phyloP scores from a whole-genome alignment of 2,797 vertebrate species.

The Sparidentex hasta region DNA sequence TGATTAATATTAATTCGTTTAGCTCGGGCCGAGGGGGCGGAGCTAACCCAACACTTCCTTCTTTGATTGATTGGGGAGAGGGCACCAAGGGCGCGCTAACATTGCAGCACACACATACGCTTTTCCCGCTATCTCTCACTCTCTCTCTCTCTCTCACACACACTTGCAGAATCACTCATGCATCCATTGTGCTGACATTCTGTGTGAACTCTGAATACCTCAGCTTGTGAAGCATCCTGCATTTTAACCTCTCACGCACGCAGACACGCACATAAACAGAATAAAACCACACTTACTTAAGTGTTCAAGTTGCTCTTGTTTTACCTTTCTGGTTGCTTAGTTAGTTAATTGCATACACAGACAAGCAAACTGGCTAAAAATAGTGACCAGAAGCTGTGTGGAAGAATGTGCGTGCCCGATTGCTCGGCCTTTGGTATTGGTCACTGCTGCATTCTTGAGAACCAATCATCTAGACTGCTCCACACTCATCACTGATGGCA shows the following conservation, averaged over 20 bases:
- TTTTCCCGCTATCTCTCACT: not conserved
- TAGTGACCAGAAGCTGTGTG: not conserved
- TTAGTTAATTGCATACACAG: not conserved
- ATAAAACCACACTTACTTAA: not conserved
- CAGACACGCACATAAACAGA: not conserved
- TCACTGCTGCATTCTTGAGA: no score
- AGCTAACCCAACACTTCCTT: conserved; percentile 78
- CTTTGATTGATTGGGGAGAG: conserved; percentile 81
- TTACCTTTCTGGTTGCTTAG: conserved; percentile 6
- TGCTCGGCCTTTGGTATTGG: no score
- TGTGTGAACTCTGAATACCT: conserved; percentile 65
- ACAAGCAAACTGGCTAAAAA: conserved; percentile 2
- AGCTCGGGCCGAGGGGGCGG: conserved; percentile 73
- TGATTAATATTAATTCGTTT: conserved; percentile 87
- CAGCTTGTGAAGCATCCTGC: conserved; percentile 55
- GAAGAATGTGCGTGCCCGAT: not conserved
- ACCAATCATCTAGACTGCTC: not conserved
- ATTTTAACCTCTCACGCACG: conserved; percentile 55
- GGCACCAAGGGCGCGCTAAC: conserved; percentile 76
- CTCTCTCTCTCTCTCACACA: conserved; percentile 27
- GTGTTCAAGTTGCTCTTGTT: conserved; percentile 13
- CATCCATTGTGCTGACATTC: conserved; percentile 72
- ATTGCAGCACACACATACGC: conserved; percentile 55
- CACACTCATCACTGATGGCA: not conserved
- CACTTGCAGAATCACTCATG: conserved; percentile 56